Conservation (phyloP, 2,113 vertebrate genomes). For the Psephotus haematonotus region DNA sequence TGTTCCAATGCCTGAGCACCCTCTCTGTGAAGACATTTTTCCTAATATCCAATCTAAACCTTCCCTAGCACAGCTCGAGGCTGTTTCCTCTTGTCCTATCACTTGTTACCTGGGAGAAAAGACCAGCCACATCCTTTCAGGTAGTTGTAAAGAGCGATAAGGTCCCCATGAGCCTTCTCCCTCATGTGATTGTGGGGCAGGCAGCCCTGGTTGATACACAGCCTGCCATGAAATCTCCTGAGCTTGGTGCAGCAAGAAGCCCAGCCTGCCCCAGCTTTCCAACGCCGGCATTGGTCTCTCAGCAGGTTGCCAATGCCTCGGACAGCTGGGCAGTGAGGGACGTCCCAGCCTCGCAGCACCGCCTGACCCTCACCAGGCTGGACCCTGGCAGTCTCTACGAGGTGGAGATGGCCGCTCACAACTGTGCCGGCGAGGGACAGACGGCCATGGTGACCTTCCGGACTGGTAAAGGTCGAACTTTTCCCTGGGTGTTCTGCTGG, state of each 20-base stretch:
- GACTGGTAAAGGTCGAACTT: slow-evolving; percentile 80
- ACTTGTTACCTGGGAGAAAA: not conserved
- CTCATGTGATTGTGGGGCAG: not conserved
- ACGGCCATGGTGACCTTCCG: slow-evolving; percentile 98
- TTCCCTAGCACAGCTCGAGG: not conserved
- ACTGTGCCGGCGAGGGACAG: slow-evolving; percentile 91
- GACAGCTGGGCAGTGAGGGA: slow-evolving; percentile 85
- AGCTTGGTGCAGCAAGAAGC: not conserved
- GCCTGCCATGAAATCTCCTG: not conserved
- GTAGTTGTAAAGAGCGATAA: not conserved
- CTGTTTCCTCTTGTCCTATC: not conserved
- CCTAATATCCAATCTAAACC: not conserved
- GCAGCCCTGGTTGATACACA: not conserved
- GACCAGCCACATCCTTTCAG: not conserved
- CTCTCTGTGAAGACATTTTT: not conserved
- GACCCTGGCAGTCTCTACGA: slow-evolving; percentile 94
- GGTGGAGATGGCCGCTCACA: slow-evolving; percentile 94
- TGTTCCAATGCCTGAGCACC: not conserved
- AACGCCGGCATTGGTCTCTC: not conserved
- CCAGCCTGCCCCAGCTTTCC: not conserved
- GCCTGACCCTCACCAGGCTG: slow-evolving; percentile 85
- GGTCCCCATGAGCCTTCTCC: not conserved
- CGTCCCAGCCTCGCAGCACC: slow-evolving; percentile 86
- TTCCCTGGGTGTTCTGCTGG: not conserved
- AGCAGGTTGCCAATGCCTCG: slow-evolving; percentile 83